Evolutionary conservation across 2,113 vertebrate species (phyloP).

Genomic region (Cichladusa arquata): DNA sequence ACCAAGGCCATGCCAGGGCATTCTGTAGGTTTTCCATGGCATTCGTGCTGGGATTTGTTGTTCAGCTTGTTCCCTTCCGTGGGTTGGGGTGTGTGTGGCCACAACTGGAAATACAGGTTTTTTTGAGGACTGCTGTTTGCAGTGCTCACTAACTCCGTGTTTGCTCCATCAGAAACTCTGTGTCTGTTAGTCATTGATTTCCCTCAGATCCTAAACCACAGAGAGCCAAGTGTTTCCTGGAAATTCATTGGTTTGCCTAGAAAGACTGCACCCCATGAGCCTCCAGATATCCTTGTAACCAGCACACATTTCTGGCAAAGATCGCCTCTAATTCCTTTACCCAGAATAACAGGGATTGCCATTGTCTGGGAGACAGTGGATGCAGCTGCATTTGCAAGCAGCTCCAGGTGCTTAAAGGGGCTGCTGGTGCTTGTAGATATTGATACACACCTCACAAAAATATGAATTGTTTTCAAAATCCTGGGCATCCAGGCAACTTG

Average conservation of each 20-base stretch:
- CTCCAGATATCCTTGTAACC: neutral
- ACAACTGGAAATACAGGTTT: neutral
- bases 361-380: neutral
- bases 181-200: neutral
- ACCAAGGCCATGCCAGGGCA: neutral
- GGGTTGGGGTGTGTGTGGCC: neutral
- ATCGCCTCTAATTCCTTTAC: neutral
- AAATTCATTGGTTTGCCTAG: neutral
- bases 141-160: neutral
- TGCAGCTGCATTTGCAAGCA: neutral
- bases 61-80: neutral
- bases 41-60: neutral
- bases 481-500: neutral
- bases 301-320: neutral
- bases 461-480: neutral
- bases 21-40: neutral
- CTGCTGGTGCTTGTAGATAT: neutral
- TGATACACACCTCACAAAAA: fast-evolving
- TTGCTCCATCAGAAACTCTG: neutral
- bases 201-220: neutral
- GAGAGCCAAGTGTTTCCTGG: neutral
- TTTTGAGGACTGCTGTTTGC: neutral
- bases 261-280: neutral
- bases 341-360: neutral
- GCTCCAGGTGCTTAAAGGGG: neutral